Percentiles rank a stretch among this genome's conserved stretches.
phyloP scores from a whole-genome alignment of 2,113 vertebrate genomes.

The Chamaetylas fuelleborni region DNA sequence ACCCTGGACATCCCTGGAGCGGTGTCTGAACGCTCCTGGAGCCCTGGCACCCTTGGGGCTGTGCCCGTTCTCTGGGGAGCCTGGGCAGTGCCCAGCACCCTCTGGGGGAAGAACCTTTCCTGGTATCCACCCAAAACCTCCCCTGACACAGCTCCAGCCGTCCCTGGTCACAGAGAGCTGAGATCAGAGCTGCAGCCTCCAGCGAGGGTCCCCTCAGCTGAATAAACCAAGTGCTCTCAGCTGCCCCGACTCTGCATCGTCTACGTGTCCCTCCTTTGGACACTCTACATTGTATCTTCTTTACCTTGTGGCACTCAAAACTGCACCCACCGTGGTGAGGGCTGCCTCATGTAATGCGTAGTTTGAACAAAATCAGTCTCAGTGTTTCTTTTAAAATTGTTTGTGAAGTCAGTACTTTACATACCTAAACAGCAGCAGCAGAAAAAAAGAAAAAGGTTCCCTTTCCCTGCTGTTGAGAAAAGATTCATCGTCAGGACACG shows the following conservation, averaged over 20 bases:
- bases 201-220: not conserved
- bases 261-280: not conserved
- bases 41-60: not conserved
- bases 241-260: rapidly evolving
- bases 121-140: rapidly evolving
- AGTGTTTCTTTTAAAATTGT: not conserved
- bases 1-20: not conserved
- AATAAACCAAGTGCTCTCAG: not conserved
- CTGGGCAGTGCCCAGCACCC: not conserved
- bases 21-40: rapidly evolving
- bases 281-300: not conserved
- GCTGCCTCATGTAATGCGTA: rapidly evolving
- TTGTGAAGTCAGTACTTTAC: not conserved
- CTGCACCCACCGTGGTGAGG: not conserved
- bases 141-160: not conserved
- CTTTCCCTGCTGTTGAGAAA: not conserved
- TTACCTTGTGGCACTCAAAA: not conserved
- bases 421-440: not conserved
- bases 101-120: not conserved
- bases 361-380: rapidly evolving
- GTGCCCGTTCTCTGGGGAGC: not conserved
- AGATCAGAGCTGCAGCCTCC: not conserved
- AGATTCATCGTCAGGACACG: not conserved
- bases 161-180: not conserved
- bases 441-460: not conserved